Evolutionary conservation across 2,797 vertebrate genomes (phyloP).

Genomic region (Oreochromis mossambicus): DNA sequence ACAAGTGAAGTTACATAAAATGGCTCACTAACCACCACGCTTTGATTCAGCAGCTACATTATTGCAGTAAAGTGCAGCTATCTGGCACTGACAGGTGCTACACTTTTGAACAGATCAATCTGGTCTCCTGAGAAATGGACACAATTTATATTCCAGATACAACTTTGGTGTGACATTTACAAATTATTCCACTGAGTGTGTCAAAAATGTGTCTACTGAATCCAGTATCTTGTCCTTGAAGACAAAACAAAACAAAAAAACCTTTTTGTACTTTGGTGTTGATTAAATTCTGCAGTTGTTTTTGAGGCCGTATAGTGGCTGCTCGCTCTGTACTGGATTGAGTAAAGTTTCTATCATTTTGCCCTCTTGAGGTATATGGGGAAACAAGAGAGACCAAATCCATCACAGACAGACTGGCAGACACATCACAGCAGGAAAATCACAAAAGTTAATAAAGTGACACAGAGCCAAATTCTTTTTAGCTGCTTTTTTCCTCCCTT

Average conservation of each 20-base stretch:
- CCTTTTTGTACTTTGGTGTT: background rate
- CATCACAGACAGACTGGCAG: background rate
- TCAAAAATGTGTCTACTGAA: background rate
- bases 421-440: background rate
- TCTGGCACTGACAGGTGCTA: background rate
- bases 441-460: background rate
- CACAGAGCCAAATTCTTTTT: background rate
- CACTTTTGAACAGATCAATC: background rate
- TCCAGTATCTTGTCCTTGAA: background rate
- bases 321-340: background rate
- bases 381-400: background rate
- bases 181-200: background rate
- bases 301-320: background rate
- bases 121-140: background rate
- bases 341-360: background rate
- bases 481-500: background rate
- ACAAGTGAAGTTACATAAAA: conserved; percentile 29
- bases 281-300: background rate
- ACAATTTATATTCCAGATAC: background rate
- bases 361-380: background rate
- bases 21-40: conserved; percentile 5
- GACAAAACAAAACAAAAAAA: background rate
- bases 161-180: background rate
- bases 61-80: background rate
- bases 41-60: conserved; percentile 39